Evolutionary conservation across 1,140 invertebrate species (phyloP), one percentile per base, ranked within the genome.

Genomic region (Drosophila sturtevanti): DNA sequence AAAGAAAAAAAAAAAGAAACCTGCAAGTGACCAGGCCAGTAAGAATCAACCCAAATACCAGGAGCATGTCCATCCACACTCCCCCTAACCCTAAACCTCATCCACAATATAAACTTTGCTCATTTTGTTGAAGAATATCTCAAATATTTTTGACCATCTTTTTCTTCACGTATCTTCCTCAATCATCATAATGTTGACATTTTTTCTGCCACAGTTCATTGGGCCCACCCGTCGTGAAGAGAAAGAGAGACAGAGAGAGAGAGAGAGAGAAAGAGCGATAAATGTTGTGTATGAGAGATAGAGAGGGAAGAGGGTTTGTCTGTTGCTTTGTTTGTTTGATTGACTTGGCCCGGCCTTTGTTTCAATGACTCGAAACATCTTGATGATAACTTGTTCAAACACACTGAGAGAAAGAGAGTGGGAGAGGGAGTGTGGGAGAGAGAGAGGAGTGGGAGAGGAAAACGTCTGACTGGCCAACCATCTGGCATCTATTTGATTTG

Each of bases 311-410:
- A 7, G 44, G 38, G 35, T 48, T 51, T 58, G 66, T 38, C 64
- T 81, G 82, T 87, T 63, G 67, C 71, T 82, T 82, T 82, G 82
- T 82, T 82, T 82, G 82, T 86, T 87, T 87, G 82, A 86, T 86
- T 86, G 82, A 87, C 81, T 87, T 74, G 82, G 55, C 74, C 34
- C 77, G 61, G 66, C 75, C 82, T 86, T 86, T 86, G 82, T 86
- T 87, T 86, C 82, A 87, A 86, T 82, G 84, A 87, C 82, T 82
- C 71, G 68, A 76, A 81, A 82, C 82, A 87, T 86, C 82, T 86
- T 86, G 84, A 79, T 72, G 82, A 86, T 81, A 87, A 81, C 82
- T 86, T 86, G 79, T 87, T 75, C 75, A 86, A 86, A 79, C 68
- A 87, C 27, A 31, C 27, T 1, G 5, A 31, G 5, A 31, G 27